phyloP scores from a whole-genome alignment of 1,140 invertebrate species.

The Odontomachus brunneus region DNA sequence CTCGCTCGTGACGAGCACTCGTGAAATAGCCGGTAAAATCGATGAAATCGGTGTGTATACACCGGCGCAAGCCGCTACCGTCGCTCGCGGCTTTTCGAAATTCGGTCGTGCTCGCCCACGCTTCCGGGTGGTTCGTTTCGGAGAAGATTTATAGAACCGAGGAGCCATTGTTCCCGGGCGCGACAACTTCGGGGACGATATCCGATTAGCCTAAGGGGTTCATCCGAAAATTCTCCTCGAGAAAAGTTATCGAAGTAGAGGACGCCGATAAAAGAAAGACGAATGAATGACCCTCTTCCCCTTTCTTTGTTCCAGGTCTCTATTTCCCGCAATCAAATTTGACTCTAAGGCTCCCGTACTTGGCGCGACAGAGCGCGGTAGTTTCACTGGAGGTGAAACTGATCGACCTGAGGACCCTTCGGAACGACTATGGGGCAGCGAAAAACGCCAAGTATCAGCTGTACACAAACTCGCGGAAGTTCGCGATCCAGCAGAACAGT shows the following conservation, averaged over 20 bases:
- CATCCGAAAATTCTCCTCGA: slow-evolving; percentile 21
- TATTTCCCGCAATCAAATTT: slow-evolving; percentile 83
- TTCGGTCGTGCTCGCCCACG: slow-evolving; percentile 25
- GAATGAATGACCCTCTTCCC: not conserved
- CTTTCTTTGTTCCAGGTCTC: slow-evolving; percentile 77
- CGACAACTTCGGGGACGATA: slow-evolving; percentile 28
- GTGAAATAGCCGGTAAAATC: slow-evolving; percentile 37
- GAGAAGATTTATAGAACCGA: slow-evolving; percentile 21
- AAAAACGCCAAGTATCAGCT: slow-evolving; percentile 75
- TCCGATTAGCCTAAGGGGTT: slow-evolving; percentile 40
- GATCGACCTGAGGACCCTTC: slow-evolving; percentile 76
- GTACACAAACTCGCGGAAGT: slow-evolving; percentile 61
- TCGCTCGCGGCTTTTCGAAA: slow-evolving; percentile 28
- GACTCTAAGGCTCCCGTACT: slow-evolving; percentile 77
- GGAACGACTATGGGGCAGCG: slow-evolving; percentile 74
- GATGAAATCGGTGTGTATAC: slow-evolving; percentile 15
- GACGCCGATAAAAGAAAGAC: not conserved
- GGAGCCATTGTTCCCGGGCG: slow-evolving; percentile 4
- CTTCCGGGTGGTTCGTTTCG: slow-evolving; percentile 36
- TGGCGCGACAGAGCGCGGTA: slow-evolving; percentile 56
- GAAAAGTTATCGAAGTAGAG: slow-evolving; percentile 12
- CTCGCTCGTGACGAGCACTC: not conserved
- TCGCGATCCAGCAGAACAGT: slow-evolving; percentile 66
- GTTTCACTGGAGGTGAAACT: slow-evolving; percentile 70
- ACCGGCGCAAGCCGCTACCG: not conserved